phyloP scores from a whole-genome alignment of 2,888 invertebrate species.

The Machimus rusticus region DNA sequence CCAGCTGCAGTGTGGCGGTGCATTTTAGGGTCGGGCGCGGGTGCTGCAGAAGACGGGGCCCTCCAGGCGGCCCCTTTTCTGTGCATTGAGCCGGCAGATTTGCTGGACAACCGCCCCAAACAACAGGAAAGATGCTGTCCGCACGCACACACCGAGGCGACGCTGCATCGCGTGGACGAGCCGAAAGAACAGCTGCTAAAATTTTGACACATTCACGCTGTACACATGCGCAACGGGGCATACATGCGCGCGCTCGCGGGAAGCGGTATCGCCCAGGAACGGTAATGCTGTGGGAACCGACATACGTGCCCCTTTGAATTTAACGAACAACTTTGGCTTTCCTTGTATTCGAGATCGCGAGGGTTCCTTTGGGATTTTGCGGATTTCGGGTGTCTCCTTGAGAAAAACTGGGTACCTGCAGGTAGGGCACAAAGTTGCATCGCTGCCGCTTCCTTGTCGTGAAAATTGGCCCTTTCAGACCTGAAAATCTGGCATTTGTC shows the following conservation, averaged over 20 bases:
- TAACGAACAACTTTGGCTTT: background rate
- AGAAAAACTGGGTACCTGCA: background rate
- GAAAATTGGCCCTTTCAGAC: background rate
- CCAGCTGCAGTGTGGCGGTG: background rate
- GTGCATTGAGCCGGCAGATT: background rate
- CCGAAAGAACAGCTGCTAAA: background rate
- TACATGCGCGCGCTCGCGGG: background rate
- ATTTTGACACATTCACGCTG: background rate
- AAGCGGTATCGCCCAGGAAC: background rate
- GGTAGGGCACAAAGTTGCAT: background rate
- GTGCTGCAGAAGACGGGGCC: background rate
- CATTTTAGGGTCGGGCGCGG: background rate
- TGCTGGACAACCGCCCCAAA: background rate
- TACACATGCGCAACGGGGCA: background rate
- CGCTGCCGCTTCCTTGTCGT: background rate
- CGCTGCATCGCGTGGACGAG: background rate
- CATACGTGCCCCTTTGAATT: conserved; percentile 9
- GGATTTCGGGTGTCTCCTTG: background rate
- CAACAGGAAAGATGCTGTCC: background rate
- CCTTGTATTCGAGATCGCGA: background rate
- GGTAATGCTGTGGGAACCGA: background rate
- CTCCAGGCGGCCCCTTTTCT: background rate
- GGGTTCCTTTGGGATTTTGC: background rate
- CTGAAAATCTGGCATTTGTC: conserved; percentile 2
- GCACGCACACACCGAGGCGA: background rate